These are phyloP conservation scores for Macaria notata DNA, from an alignment of 2,888 invertebrate genomes.

Conservation along the genomic window DNA sequence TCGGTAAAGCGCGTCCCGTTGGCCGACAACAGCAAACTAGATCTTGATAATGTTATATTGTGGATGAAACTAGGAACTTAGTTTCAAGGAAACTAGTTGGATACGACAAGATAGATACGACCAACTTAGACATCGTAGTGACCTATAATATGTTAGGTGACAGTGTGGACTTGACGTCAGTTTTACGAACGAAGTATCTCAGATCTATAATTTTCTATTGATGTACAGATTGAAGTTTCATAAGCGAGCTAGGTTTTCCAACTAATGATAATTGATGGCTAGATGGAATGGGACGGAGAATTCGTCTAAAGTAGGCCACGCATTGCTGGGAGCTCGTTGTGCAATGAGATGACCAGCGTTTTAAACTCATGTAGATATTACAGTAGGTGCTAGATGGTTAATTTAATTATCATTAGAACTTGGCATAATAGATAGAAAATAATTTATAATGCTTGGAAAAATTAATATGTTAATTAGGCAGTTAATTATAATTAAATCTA, in stretches of 20 bases:
- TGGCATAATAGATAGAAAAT: too few species aligned
- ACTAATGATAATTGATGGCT: slow-evolving; percentile 7
- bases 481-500: too few species aligned
- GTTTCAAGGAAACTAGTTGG: background rate
- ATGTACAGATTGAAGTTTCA: slow-evolving; percentile 3
- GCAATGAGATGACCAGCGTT: slow-evolving; percentile 14
- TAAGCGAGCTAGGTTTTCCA: slow-evolving; percentile 8
- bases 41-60: background rate
- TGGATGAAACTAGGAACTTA: background rate
- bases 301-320: slow-evolving; percentile 15
- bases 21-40: slow-evolving; percentile 1
- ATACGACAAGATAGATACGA: background rate
- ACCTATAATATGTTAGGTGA: slow-evolving; percentile 12
- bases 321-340: slow-evolving; percentile 11
- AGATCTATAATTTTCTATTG: background rate
- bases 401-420: too few species aligned
- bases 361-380: slow-evolving; percentile 1
- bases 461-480: too few species aligned
- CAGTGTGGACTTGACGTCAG: slow-evolving; percentile 16
- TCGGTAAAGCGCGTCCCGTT: slow-evolving; percentile 15
- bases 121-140: slow-evolving; percentile 1
- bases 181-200: too few species aligned
- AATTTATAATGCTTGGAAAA: too few species aligned
- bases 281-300: slow-evolving; percentile 15
- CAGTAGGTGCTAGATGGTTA: background rate